Base-by-base conservation (phyloP, 2,888 invertebrate genomes). In the Anthrax anthrax region DNA sequence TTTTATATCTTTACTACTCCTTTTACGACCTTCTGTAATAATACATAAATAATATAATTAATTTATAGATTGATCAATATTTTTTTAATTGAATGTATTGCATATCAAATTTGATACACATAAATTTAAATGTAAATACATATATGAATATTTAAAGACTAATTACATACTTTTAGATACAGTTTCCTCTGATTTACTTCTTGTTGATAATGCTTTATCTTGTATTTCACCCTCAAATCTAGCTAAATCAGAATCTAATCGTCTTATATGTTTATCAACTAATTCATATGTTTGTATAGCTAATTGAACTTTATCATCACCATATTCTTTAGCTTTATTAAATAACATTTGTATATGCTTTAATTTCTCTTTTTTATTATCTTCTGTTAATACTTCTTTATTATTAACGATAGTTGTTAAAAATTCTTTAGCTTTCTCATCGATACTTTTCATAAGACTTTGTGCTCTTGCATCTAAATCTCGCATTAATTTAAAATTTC, bases 201-300 rank as follows among this genome's bases (percentile, higher is more conserved):
- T 77, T 18, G 80, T 82, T 52, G 78, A 85, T 52, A 87, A 70
- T 3, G 88, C 85, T 70, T 94, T 94, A 62, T 96, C 95, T 66
- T 95, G 95, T 58, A 96, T 86, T 69, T 96, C 95, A 1, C 91
- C 85, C 67, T 97, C 96, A 65, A 97, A 97, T 50, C 94, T 78
- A 1, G 94, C 92, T 61, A 97, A 75, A 73, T 97, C 96, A 47
- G 92, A 90, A 69, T 97, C 97, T 59, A 97, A 72, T 56, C 92
- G 79, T 57, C 96, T 75, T 55, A 97, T 97, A 65, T 97, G 96
- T 67, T 96, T 96, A 67, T 98, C 96, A 36, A 96, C 94, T 68
- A 96, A 72, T 72, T 98, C 97, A 62, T 98, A 98, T 0, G 96
- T 96, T 71, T 96, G 94, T 69, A 95, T 92, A 2, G 97, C 95